Evolutionary conservation across 1,140 invertebrate species (phyloP).

Genomic region (Oncopodura yosiiana): DNA sequence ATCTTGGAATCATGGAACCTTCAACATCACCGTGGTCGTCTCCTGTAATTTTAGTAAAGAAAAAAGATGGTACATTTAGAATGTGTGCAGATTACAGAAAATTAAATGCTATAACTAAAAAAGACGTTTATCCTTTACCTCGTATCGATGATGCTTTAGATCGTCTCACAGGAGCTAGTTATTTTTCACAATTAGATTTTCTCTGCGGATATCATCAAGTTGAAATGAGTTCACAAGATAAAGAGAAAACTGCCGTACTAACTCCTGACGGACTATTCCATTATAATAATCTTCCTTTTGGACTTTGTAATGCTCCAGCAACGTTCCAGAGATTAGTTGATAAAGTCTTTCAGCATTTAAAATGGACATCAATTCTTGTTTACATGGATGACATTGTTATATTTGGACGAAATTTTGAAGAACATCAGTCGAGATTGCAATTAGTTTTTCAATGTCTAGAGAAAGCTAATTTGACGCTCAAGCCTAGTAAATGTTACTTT

Average conservation of each 20-base stretch:
- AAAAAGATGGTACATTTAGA: conserved; percentile 41
- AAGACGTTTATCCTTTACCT: conserved; percentile 43
- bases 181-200: conserved; percentile 44
- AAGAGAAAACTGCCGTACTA: conserved; percentile 40
- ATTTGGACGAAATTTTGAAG: conserved; percentile 33
- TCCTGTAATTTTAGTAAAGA: conserved; percentile 41
- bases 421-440: neutral
- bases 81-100: conserved; percentile 43
- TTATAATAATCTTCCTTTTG: conserved; percentile 42
- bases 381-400: conserved; percentile 39
- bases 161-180: conserved; percentile 37
- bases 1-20: conserved; percentile 38
- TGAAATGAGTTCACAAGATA: conserved; percentile 37
- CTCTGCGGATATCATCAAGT: conserved; percentile 44
- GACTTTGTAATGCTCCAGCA: conserved; percentile 41
- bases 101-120: conserved; percentile 40
- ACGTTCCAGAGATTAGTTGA: conserved; percentile 42
- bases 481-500: conserved; percentile 7
- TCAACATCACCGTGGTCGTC: conserved; percentile 41
- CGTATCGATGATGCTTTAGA: conserved; percentile 43
- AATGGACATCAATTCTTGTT: conserved; percentile 31
- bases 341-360: conserved; percentile 35
- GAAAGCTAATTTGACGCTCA: conserved; percentile 27
- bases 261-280: conserved; percentile 37
- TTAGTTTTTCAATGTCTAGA: neutral